These are phyloP conservation scores for Pardosa pseudoannulata DNA, from an alignment of 2,888 invertebrate species.

Conservation along the genomic window DNA sequence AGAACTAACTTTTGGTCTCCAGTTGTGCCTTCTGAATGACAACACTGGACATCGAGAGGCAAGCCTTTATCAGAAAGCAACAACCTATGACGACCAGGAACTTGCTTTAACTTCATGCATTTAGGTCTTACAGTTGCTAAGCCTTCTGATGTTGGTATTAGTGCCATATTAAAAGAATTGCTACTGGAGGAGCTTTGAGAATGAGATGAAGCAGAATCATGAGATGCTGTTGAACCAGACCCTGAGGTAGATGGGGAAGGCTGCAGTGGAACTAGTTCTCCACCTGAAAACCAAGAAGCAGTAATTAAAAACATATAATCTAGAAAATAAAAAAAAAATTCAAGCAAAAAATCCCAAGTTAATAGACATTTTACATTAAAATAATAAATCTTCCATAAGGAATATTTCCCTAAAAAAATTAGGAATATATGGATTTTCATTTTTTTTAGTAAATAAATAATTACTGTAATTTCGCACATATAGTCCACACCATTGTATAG, in stretches of 20 bases:
- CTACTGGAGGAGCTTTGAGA: constrained; percentile 16
- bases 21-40: constrained; percentile 28
- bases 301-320: too few relatives aligned
- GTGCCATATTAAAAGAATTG: constrained; percentile 58
- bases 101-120: constrained; percentile 61
- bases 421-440: too few relatives aligned
- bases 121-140: constrained; percentile 56
- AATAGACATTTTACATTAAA: too few relatives aligned
- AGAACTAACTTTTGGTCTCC: constrained; percentile 30
- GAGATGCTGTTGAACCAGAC: not conserved
- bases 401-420: too few relatives aligned
- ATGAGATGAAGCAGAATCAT: not conserved
- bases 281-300: not conserved
- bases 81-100: constrained; percentile 59
- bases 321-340: too few relatives aligned
- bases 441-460: too few relatives aligned
- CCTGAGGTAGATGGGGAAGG: constrained; percentile 26
- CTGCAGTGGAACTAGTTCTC: not conserved
- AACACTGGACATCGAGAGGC: constrained; percentile 26
- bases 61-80: constrained; percentile 63
- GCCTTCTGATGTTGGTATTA: constrained; percentile 66
- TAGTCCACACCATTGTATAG: too few relatives aligned
- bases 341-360: too few relatives aligned
- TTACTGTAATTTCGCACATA: too few relatives aligned
- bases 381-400: too few relatives aligned